Percentiles rank a stretch among this genome's conserved stretches.
phyloP scores from a whole-genome alignment of 2,113 vertebrate species.

The Nicator chloris region DNA sequence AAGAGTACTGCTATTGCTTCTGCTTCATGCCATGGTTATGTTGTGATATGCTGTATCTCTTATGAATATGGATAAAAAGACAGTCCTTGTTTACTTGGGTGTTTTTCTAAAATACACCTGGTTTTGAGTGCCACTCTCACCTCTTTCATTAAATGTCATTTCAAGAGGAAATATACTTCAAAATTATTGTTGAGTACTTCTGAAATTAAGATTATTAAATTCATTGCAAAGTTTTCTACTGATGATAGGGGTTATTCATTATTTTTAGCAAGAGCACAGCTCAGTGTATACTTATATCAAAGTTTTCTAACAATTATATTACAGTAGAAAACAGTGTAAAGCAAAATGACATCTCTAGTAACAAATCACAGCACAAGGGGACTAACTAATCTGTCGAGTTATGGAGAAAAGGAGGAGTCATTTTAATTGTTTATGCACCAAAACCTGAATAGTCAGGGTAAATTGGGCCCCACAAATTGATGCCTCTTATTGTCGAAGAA shows the following conservation, averaged over 20 bases:
- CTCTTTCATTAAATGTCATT: neutral
- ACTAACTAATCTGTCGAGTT: neutral
- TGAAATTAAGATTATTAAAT: neutral
- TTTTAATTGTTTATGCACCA: neutral
- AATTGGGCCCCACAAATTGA: neutral
- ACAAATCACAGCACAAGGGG: neutral
- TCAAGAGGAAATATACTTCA: neutral
- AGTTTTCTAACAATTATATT: neutral
- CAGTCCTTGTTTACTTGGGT: neutral
- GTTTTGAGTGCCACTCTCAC: neutral
- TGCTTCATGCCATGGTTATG: neutral
- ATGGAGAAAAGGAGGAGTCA: neutral
- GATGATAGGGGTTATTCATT: neutral
- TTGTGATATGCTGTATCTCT: neutral
- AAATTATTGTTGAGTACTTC: neutral
- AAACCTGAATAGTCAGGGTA: neutral
- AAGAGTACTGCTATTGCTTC: neutral
- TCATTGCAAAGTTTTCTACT: neutral
- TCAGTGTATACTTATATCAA: neutral
- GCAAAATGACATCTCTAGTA: neutral
- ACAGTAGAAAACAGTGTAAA: neutral
- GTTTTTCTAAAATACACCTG: neutral
- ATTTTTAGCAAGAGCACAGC: neutral
- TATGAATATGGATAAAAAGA: neutral
- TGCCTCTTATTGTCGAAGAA: neutral